A percentile compares a stretch with the other conserved stretches of the same genome.
These are phyloP conservation scores for Nestor notabilis DNA, from an alignment of 2,113 vertebrate species.

Conservation along the genomic window DNA sequence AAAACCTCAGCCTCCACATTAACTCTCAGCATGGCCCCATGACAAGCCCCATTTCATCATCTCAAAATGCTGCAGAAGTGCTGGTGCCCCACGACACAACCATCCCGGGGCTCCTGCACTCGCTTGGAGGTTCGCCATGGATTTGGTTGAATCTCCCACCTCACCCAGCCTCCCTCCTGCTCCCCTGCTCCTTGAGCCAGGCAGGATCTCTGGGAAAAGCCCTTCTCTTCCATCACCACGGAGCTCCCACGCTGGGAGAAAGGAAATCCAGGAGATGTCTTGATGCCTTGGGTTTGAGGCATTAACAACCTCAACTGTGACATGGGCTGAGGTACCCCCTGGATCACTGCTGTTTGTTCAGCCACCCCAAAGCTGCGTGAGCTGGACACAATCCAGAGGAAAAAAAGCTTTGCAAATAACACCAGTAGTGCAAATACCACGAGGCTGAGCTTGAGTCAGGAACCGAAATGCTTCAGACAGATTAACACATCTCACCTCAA, in stretches of 20 bases:
- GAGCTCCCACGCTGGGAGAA: neutral
- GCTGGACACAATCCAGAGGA: neutral
- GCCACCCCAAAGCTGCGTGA: neutral
- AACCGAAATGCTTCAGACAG: neutral
- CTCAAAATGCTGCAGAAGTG: neutral
- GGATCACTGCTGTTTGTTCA: neutral
- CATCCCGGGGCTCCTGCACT: neutral
- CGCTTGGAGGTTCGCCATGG: neutral
- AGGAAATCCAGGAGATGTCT: neutral
- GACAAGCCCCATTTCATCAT: neutral
- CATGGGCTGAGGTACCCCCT: neutral
- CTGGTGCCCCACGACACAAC: neutral
- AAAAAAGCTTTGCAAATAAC: neutral
- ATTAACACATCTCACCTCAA: neutral
- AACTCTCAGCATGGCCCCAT: neutral
- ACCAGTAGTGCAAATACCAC: neutral
- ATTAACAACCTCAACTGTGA: neutral
- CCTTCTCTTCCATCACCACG: neutral
- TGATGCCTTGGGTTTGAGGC: neutral
- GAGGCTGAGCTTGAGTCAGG: neutral
- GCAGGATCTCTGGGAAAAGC: neutral
- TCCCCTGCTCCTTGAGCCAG: neutral
- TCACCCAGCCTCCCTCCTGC: neutral
- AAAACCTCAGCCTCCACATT: neutral
- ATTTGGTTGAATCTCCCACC: neutral